Evolutionary conservation across 2,113 vertebrate species (phyloP).

Genomic region (Ammodytes dubius): DNA sequence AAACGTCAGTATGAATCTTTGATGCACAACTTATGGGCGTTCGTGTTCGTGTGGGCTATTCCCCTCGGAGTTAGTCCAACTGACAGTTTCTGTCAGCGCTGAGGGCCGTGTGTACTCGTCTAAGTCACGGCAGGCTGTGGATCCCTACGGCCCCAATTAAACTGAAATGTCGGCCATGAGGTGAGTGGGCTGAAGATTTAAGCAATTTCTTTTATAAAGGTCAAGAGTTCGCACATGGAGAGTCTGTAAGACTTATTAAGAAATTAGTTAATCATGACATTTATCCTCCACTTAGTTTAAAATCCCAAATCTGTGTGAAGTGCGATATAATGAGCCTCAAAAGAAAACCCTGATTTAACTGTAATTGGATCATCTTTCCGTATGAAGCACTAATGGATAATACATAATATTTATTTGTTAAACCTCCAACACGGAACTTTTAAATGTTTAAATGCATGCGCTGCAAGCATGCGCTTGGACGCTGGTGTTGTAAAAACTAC

Average conservation of each 20-base stretch:
- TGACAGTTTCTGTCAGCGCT: slow-evolving; percentile 41
- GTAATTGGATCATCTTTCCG: not conserved
- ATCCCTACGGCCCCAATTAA: slow-evolving; percentile 57
- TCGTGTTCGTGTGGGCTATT: slow-evolving; percentile 50
- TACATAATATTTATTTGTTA: too few relatives aligned
- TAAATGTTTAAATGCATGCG: too few relatives aligned
- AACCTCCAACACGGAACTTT: too few relatives aligned
- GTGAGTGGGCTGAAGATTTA: slow-evolving; percentile 34
- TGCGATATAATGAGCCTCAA: not conserved
- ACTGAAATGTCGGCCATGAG: slow-evolving; percentile 29
- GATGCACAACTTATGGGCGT: slow-evolving; percentile 52
- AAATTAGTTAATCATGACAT: not conserved
- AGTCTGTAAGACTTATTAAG: not conserved
- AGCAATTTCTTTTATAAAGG: slow-evolving; percentile 29
- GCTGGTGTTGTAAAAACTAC: too few relatives aligned
- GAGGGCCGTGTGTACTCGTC: slow-evolving; percentile 31
- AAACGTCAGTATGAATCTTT: slow-evolving; percentile 62
- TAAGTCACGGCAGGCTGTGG: slow-evolving; percentile 32
- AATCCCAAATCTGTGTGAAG: not conserved
- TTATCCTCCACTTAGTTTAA: not conserved
- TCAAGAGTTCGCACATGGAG: not conserved
- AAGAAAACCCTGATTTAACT: not conserved
- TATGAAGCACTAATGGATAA: not conserved
- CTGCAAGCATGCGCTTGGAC: too few relatives aligned
- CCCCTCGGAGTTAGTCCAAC: slow-evolving; percentile 34